Percentiles rank a stretch among this genome's conserved stretches.
Evolutionary conservation across 2,888 invertebrate species (phyloP).

Genomic region (Auanema freiburgensis): DNA sequence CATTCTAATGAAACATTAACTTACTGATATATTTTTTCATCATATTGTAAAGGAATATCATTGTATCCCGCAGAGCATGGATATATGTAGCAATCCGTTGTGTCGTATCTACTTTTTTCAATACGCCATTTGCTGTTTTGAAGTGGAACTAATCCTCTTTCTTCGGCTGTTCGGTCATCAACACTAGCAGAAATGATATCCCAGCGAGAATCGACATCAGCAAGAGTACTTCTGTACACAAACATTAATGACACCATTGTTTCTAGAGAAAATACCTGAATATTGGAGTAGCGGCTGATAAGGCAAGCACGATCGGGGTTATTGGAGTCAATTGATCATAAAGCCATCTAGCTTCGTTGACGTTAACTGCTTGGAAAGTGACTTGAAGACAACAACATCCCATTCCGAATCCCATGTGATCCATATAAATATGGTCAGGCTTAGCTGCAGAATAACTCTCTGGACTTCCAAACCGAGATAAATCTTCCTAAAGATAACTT

Average conservation of each 20-base stretch:
- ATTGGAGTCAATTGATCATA: conserved; percentile 96
- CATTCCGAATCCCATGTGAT: conserved; percentile 99
- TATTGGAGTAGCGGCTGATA: conserved; percentile 93
- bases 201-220: conserved; percentile 97
- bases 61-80: conserved; percentile 82
- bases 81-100: conserved; percentile 93
- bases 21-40: conserved; percentile 13
- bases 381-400: conserved; percentile 75
- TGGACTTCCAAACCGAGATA: conserved; percentile 55
- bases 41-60: conserved; percentile 78
- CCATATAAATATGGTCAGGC: conserved; percentile 93
- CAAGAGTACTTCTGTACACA: conserved; percentile 71
- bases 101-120: conserved; percentile 89
- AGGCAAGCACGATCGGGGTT: conserved; percentile 95
- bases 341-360: conserved; percentile 87
- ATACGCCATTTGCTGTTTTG: conserved; percentile 76
- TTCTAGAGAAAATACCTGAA: conserved; percentile 75
- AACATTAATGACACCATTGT: not conserved
- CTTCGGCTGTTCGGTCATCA: conserved; percentile 89
- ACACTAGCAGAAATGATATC: conserved; percentile 92
- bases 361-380: conserved; percentile 85
- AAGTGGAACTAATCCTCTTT: conserved; percentile 76
- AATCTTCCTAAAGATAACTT: conserved; percentile 74
- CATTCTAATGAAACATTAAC: not conserved
- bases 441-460: conserved; percentile 72